These are phyloP conservation scores for Unio delphinus DNA, from an alignment of 2,888 invertebrate genomes.

Conservation along the genomic window DNA sequence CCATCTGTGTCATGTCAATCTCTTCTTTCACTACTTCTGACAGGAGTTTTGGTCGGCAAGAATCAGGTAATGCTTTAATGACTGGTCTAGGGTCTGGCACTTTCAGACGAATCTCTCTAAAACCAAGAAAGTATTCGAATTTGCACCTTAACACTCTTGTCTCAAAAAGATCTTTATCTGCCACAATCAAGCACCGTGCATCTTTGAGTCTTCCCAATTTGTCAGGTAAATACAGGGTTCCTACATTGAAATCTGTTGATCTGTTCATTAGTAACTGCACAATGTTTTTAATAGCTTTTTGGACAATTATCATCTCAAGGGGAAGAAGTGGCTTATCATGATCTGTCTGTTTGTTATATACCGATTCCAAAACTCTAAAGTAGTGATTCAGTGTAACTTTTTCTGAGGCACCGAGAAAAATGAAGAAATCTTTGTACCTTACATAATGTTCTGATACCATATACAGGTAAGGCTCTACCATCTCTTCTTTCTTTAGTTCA, in stretches of 20 bases:
- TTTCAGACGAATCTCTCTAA: not conserved
- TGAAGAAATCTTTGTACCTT: constrained; percentile 18
- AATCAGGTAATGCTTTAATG: constrained; percentile 1
- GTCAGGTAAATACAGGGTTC: constrained; percentile 5
- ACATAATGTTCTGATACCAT: constrained; percentile 17
- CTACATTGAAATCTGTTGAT: not conserved
- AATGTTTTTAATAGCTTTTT: constrained; percentile 1
- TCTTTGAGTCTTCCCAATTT: constrained; percentile 2
- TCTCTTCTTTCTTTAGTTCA: constrained; percentile 4
- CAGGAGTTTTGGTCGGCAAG: constrained; percentile 1
- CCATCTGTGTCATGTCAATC: not conserved
- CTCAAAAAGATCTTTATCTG: not conserved
- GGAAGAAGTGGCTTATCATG: not conserved
- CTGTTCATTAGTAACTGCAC: not conserved
- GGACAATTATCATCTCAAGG: not conserved
- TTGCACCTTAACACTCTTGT: not conserved
- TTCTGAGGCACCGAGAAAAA: constrained; percentile 16
- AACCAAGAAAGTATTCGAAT: not conserved
- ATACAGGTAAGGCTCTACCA: constrained; percentile 25
- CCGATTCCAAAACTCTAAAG: constrained; percentile 8
- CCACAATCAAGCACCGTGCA: constrained; percentile 1
- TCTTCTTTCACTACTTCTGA: constrained; percentile 6
- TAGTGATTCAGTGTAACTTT: not conserved
- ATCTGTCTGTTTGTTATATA: not conserved
- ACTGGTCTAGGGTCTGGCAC: not conserved